Evolutionary conservation across 2,113 vertebrate genomes (phyloP), one percentile per base, ranked within the genome.

Genomic region (Naja naja): DNA sequence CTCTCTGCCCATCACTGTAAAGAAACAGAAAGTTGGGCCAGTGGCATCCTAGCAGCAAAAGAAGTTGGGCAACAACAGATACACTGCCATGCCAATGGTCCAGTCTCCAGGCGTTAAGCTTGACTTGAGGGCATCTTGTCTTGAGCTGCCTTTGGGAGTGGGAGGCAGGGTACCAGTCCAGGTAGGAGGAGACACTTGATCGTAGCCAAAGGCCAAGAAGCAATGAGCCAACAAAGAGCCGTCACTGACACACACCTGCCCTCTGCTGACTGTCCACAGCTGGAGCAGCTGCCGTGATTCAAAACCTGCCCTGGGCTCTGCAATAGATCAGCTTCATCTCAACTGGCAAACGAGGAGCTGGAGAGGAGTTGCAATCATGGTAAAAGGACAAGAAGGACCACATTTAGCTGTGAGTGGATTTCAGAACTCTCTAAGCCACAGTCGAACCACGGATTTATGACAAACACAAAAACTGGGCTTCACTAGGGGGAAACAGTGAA

Each of bases 181-280:
- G 2, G 34, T 22, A 22, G 47, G 47, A 49, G 47, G 47, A 43
- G 34, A 22, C 74, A 22, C 34, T 23, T 81, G 74, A 81, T 81
- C 18, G 43, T 43, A 39, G 74, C 74, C 74, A 81, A 81, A 43
- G 34, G 74, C 18, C 74, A 39, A 43, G 34, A 81, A 81, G 74
- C 34, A 8, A 81, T 3, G 74, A 81, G 6, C 34, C 34, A 20
- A 20, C 34, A 20, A 8, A 81, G 2, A 81, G 74, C 7, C 7
- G 39, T 74, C 69, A 8, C 69, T 81, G 74, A 43, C 34, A 81
- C 34, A 81, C 74, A 81, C 7, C 16, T 81, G 96, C 96, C 97
- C 96, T 95, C 95, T 95, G 94, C 94, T 49, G 86, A 22, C 94
- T 86, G 22, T 47, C 89, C 54, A 23, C 86, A 16, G 10, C 27